These are phyloP conservation scores for Camelus bactrianus DNA, from an alignment of 2,113 vertebrate genomes.

Conservation along the genomic window DNA sequence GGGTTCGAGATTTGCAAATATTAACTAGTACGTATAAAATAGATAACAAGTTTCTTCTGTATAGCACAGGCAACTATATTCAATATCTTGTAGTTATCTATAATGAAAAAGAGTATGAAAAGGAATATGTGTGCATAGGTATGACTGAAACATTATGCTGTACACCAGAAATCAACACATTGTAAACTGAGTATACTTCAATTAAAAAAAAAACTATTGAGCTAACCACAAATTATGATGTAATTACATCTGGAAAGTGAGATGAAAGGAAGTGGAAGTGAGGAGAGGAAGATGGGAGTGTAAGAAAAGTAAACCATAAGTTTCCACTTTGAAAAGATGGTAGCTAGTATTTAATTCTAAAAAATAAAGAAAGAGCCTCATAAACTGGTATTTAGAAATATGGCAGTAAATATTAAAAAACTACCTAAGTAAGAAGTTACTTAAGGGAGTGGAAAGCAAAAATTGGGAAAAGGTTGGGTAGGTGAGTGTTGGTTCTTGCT, in stretches of 20 bases:
- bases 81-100: no score
- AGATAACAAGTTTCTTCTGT: no score
- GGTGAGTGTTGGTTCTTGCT: not conserved
- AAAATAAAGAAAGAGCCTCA: not conserved
- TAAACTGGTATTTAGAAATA: not conserved
- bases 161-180: no score
- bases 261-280: not conserved
- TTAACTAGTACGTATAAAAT: no score
- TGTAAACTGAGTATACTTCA: no score
- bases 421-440: not conserved
- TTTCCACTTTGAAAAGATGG: slow-evolving; percentile 12
- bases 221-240: not conserved
- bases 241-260: not conserved
- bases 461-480: not conserved
- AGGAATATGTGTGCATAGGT: no score
- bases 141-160: no score
- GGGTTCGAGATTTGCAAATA: no score
- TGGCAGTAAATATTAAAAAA: not conserved
- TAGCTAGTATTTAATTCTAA: not conserved
- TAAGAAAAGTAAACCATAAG: not conserved
- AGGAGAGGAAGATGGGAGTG: not conserved
- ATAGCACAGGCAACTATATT: no score
- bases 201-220: not conserved
- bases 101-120: no score
- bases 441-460: not conserved